Conservation (phyloP, 2,888 invertebrate genomes). For the Globia sparganii region DNA sequence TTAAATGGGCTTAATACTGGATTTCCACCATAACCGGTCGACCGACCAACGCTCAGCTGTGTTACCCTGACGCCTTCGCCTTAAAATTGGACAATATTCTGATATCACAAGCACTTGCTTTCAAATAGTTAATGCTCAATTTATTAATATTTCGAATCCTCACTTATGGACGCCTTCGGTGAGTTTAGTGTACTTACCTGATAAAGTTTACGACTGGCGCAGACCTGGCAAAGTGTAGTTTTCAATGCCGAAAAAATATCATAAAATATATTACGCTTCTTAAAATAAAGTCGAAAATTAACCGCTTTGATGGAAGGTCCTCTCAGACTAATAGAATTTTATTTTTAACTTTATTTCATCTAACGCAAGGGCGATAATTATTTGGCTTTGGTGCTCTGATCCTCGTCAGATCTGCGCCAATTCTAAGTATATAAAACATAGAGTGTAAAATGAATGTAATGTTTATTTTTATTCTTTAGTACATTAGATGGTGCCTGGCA, state of each 20-base stretch:
- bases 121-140: background rate
- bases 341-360: background rate
- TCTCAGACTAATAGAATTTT: background rate
- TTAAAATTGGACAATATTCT: background rate
- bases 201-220: background rate
- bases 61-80: background rate
- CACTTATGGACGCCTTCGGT: constrained; percentile 12
- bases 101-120: background rate
- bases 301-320: background rate
- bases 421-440: background rate
- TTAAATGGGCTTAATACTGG: too few relatives aligned
- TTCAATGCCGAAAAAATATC: background rate
- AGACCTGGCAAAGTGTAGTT: too few relatives aligned
- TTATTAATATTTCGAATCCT: background rate
- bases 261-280: background rate
- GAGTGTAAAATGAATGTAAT: background rate
- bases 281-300: constrained; percentile 1
- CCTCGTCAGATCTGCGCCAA: too few relatives aligned
- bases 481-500: background rate
- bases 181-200: background rate
- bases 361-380: background rate
- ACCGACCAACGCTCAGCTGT: too few relatives aligned
- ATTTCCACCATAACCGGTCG: too few relatives aligned
- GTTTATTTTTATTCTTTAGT: background rate
- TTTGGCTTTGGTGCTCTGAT: background rate